Conservation (phyloP, 2,797 vertebrate genomes). For the Brachymystax lenok region DNA sequence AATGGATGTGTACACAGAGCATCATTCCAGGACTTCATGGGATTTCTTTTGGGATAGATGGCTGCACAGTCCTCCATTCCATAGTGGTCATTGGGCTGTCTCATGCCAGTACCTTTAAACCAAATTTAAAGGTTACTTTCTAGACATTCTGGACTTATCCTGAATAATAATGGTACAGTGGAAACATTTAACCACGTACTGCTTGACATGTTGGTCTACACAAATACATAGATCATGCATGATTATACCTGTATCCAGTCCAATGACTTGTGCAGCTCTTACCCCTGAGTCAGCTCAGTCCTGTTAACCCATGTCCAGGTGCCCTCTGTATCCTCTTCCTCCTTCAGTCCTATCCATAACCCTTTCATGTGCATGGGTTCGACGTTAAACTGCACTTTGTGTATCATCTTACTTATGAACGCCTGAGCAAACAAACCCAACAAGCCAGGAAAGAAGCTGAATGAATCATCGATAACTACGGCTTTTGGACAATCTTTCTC, state of each 20-base stretch:
- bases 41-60: conserved; percentile 52
- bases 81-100: conserved; percentile 13
- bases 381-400: background rate
- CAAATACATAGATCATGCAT: background rate
- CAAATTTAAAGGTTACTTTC: background rate
- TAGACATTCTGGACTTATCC: background rate
- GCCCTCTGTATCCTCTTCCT: conserved; percentile 54
- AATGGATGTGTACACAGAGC: conserved; percentile 55
- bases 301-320: conserved; percentile 72
- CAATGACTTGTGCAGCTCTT: conserved; percentile 23
- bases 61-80: conserved; percentile 70
- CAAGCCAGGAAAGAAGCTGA: background rate
- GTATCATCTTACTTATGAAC: conserved; percentile 40
- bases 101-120: conserved; percentile 21
- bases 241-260: background rate
- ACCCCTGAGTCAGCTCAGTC: conserved; percentile 57
- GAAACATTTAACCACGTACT: too few relatives aligned
- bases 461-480: too few relatives aligned
- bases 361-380: accelerated
- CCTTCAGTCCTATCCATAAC: conserved; percentile 68
- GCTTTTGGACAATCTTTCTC: too few relatives aligned
- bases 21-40: conserved; percentile 71
- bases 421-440: conserved; percentile 39
- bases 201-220: too few relatives aligned
- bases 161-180: background rate